Evolutionary conservation across 2,113 vertebrate species (phyloP).

Genomic region (Phalacrocorax carbo): DNA sequence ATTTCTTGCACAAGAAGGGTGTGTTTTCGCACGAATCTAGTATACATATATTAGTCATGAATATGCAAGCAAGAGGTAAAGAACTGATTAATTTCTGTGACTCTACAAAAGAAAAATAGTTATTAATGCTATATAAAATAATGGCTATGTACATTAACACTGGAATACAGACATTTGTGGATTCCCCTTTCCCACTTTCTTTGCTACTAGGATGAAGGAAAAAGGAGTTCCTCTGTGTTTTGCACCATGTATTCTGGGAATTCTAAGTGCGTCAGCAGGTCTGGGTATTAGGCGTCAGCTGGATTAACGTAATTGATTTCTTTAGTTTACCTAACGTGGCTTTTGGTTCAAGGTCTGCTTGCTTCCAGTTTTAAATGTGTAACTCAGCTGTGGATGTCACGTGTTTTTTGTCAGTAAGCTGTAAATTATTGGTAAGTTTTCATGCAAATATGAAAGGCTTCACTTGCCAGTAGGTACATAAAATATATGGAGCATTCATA

Average conservation of each 20-base stretch:
- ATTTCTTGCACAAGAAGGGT: not conserved
- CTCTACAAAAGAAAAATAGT: not conserved
- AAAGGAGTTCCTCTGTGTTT: not conserved
- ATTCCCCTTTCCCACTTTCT: not conserved
- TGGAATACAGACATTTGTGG: not conserved
- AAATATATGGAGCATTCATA: slow-evolving; percentile 26
- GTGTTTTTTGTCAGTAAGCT: slow-evolving; percentile 17
- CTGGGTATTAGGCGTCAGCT: slow-evolving; percentile 15
- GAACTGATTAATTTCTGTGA: not conserved
- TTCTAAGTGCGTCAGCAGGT: not conserved
- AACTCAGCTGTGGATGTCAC: not conserved
- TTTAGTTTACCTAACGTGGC: slow-evolving; percentile 47
- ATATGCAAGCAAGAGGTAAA: not conserved
- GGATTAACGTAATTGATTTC: slow-evolving; percentile 60
- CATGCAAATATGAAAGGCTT: not conserved
- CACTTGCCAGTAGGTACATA: not conserved
- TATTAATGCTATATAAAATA: not conserved
- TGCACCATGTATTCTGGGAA: not conserved
- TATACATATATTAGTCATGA: not conserved
- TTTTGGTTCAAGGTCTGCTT: slow-evolving; percentile 45
- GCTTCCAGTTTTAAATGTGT: not conserved
- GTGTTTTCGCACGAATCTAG: not conserved
- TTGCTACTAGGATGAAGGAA: not conserved
- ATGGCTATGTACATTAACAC: not conserved
- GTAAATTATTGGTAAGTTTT: slow-evolving; percentile 12